Evolutionary conservation across 2,113 vertebrate genomes (phyloP).

Genomic region (Dromiciops gliroides): DNA sequence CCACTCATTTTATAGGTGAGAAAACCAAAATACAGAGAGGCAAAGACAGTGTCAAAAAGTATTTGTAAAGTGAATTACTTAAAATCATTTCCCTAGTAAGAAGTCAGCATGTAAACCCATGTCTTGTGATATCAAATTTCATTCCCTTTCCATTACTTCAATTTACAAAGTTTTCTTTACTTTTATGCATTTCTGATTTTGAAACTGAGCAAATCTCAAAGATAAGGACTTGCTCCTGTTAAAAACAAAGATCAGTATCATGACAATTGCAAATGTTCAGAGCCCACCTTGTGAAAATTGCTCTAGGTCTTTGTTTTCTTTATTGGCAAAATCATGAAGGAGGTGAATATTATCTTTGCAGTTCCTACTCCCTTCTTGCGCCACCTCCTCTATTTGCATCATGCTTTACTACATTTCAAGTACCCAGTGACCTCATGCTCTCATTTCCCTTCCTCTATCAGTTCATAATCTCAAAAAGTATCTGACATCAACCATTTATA

Average conservation of each 20-base stretch:
- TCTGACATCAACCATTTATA: not conserved
- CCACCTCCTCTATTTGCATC: not conserved
- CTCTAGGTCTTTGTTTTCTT: not conserved
- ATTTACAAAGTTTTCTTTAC: conserved; percentile 8
- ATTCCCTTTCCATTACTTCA: conserved; percentile 48
- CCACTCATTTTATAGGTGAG: not conserved
- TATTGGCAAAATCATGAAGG: not conserved
- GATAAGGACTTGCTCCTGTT: not conserved
- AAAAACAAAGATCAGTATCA: not conserved
- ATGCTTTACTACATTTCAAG: not conserved
- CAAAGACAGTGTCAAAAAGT: not conserved
- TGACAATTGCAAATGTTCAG: not conserved
- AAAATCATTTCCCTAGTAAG: not conserved
- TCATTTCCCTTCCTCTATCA: not conserved
- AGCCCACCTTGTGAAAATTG: not conserved
- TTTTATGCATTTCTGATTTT: conserved; percentile 38
- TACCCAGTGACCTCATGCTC: not conserved
- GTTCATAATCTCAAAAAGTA: not conserved
- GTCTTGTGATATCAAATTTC: not conserved
- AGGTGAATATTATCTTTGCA: not conserved
- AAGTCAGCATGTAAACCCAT: not conserved
- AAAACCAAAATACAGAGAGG: not conserved
- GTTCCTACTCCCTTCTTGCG: not conserved
- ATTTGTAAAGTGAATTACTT: not conserved
- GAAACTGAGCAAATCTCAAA: conserved; percentile 31